Base-by-base conservation (phyloP, 2,797 vertebrate species). In the Dipus sagitta region DNA sequence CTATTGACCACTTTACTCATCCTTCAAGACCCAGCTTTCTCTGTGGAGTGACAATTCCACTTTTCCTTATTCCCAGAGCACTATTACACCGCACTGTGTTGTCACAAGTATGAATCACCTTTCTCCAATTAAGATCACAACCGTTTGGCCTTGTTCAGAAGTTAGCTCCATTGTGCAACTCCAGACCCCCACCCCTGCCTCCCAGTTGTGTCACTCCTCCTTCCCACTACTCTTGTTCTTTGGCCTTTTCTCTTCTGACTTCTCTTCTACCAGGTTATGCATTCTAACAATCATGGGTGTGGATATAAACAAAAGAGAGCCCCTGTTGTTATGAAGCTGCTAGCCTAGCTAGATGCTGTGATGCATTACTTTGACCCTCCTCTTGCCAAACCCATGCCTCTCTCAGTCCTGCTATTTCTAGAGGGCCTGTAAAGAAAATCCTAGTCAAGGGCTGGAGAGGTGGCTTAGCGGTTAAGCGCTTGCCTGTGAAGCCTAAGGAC, bases 341-440 rank as follows among this genome's bases (percentile, higher is more conserved):
- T 75, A 47, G 54, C 54, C 52, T 72, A 71, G 54, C 8, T 77
- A 71, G 8, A 84, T 64, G 24, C 54, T 77, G 54, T 71, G 62
- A 93, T 84, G 84, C 54, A 34, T 62, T 52, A 60, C 42, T 71
- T 93, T 70, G 80, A 71, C 30, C 15, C 26, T 70, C 28, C n/a
- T 91, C 88, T 78, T 92, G 67, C 60, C 80, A 93, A 60, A 75
- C 12, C 21, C n/a, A 24, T 12, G 62, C 6, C 54, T 80, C 28
- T 77, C 32, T 85, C 47, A 52, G 28, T 34, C 52, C 34, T 85
- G 8, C n/a, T 88, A 18, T 47, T 83, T 83, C 76, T 62, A 84
- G 38, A 67, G 58, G 58, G 80, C 38, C 28, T 86, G 84, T n/a
- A 75, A 88, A 60, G 87, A 95, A 94, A 95, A 94, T 54, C 67